Base-by-base conservation (phyloP, 2,113 vertebrate genomes). In the Bucco capensis region DNA sequence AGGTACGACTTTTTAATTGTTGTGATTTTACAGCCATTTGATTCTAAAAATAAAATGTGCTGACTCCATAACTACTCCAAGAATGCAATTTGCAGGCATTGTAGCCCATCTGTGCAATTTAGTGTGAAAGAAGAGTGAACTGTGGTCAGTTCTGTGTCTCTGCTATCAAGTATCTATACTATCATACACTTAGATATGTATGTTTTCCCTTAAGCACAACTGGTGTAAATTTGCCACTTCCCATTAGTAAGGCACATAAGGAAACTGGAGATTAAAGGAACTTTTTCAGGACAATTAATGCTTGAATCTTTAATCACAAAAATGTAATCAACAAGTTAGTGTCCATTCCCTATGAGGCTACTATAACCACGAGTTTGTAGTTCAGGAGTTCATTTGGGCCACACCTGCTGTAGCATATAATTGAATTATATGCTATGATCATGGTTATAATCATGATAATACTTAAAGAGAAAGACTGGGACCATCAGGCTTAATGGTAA, bases 1-100 rank as follows among this genome's bases (percentile, higher is more conserved):
- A 93, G 98, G 99, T 99, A 96, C 30, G 82, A 19, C 14, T 92
- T 69, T 14, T 22, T 5, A 38, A 60, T 10, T 1, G 11, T 76
- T 28, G 30, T 7, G n/a, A 90, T 71, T 65, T 50, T 65, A 40
- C 46, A 67, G 8, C 1, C 14, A 17, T 73, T 67, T 61, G 14
- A 8, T 54, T 51, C 3, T 72, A 66, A 83, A 85, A 67, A 27
- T 35, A 47, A 77, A 89, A 75, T 38, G 5, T 30, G 4, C 30
- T 70, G 14, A 57, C 8, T 58, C 22, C 22, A 49, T 77, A 19
- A 42, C 8, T 57, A 40, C 25, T 65, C 18, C 60, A 46, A 8
- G 73, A 71, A 57, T 6, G 38, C 38, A 12, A 69, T 78, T 71
- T 80, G 65, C 18, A 81, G 19, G 10, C 19, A 19, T 7, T 27